phyloP scores from a whole-genome alignment of 2,888 invertebrate genomes.

The Ypsolopha scabrella region DNA sequence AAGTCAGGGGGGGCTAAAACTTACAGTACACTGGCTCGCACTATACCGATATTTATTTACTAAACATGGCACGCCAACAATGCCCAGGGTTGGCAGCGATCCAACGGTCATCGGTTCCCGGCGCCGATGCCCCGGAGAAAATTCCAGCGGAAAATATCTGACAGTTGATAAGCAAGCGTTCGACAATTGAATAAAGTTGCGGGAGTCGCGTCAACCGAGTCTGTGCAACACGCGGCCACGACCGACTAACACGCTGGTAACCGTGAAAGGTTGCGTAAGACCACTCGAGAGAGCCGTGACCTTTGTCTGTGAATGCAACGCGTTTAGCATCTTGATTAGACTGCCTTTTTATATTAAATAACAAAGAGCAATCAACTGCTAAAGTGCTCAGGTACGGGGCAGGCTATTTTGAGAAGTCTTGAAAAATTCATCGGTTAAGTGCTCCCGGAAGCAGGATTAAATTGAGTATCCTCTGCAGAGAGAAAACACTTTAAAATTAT shows the following conservation, averaged over 20 bases:
- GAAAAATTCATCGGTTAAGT: neutral
- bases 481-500: neutral
- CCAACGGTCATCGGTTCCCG: conserved; percentile 31
- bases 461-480: too few species aligned
- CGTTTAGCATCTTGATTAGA: neutral
- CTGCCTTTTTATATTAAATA: neutral
- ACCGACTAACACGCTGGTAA: conserved; percentile 17
- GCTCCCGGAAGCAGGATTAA: neutral
- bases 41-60: conserved; percentile 57
- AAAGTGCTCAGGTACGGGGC: neutral
- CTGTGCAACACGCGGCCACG: conserved; percentile 16
- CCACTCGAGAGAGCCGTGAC: conserved; percentile 5
- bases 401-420: too few species aligned
- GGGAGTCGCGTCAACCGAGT: conserved; percentile 2
- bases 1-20: neutral
- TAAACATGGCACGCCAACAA: conserved; percentile 44
- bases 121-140: conserved; percentile 18
- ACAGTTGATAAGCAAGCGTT: conserved; percentile 26
- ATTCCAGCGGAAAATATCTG: conserved; percentile 33
- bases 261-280: conserved; percentile 7
- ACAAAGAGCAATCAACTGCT: neutral
- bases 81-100: conserved; percentile 48
- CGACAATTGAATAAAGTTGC: neutral
- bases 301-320: conserved; percentile 5
- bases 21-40: conserved; percentile 15